Base-by-base conservation (phyloP, 1,140 invertebrate species). In the Portunus trituberculatus region DNA sequence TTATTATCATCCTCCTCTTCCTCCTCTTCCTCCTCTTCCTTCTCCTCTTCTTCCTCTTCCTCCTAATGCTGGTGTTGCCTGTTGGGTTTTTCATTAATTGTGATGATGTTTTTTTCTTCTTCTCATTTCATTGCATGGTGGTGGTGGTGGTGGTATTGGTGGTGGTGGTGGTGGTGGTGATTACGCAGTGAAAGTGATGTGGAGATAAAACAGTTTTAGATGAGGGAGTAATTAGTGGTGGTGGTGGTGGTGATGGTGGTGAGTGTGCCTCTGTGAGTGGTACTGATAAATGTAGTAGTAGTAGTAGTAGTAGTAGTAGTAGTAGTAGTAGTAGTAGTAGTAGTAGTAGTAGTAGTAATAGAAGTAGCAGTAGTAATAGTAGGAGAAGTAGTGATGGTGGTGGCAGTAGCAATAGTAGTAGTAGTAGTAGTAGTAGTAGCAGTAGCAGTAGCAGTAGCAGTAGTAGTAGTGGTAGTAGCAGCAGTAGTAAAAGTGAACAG, bases 241-340 rank as follows among this genome's bases (percentile, higher is more conserved):
- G 52, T 20, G 16, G 52, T 59, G 52, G 8, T 59, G 2, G 52
- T 59, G 52, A 10, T 59, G 8, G 2, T 52, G 48, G 48, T 52
- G 48, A 14, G 14, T n/a, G n/a, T n/a, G n/a, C 14, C 48, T 12
- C 3, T 76, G 20, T 7, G 20, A 76, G 67, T n/a, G n/a, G 67
- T n/a, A n/a, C 2, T n/a, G 3, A 20, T n/a, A n/a, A n/a, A 76
- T n/a, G 67, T 76, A 76, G 25, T n/a, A 76, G 20, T 76, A n/a
- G 25, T 76, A 76, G 16, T n/a, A 25, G 25, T n/a, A 76, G 67
- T 76, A 76, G 25, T 76, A 76, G 67, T 76, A 76, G 67, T 76
- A 76, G 67, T 76, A 76, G n/a, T 76, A 76, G 20, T n/a, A n/a
- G 67, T n/a, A n/a, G 67, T n/a, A n/a, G 67, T 76, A 76, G n/a